phyloP scores from a whole-genome alignment of 2,113 vertebrate species.

The Cervus canadensis region DNA sequence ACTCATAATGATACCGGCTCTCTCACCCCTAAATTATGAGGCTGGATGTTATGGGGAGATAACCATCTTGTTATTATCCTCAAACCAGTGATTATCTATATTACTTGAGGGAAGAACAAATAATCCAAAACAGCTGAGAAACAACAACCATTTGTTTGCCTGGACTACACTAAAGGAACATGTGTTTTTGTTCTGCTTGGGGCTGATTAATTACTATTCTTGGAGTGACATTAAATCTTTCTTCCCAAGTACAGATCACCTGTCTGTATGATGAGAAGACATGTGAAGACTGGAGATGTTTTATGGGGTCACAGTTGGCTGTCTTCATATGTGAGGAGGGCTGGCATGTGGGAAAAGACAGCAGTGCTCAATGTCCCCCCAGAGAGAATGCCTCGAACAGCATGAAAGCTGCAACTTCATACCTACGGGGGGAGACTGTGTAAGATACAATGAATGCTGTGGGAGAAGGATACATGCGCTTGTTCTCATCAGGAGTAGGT shows the following conservation, averaged over 20 bases:
- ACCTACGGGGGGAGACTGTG: not conserved
- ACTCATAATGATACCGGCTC: not conserved
- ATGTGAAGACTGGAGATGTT: not conserved
- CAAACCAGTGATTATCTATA: not conserved
- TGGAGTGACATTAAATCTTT: not conserved
- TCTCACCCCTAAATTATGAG: not conserved
- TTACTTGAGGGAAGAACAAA: not conserved
- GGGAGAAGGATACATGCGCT: not conserved
- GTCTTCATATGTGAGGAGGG: not conserved
- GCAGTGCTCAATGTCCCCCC: not conserved
- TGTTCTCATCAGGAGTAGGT: not conserved
- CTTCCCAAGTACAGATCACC: not conserved
- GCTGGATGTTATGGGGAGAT: not conserved
- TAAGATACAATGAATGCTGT: not conserved
- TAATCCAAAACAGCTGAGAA: slow-evolving; percentile 5
- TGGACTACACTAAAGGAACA: not conserved
- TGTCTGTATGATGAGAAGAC: not conserved
- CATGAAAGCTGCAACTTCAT: not conserved
- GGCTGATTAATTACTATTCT: not conserved
- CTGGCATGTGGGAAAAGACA: not conserved
- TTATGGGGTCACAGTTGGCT: not conserved
- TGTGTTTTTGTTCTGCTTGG: slow-evolving; percentile 7
- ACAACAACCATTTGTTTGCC: slow-evolving; percentile 1
- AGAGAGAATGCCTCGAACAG: not conserved
- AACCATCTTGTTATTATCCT: not conserved